Base-by-base conservation (phyloP, 2,888 invertebrate genomes). In the Coremacera marginata region DNA sequence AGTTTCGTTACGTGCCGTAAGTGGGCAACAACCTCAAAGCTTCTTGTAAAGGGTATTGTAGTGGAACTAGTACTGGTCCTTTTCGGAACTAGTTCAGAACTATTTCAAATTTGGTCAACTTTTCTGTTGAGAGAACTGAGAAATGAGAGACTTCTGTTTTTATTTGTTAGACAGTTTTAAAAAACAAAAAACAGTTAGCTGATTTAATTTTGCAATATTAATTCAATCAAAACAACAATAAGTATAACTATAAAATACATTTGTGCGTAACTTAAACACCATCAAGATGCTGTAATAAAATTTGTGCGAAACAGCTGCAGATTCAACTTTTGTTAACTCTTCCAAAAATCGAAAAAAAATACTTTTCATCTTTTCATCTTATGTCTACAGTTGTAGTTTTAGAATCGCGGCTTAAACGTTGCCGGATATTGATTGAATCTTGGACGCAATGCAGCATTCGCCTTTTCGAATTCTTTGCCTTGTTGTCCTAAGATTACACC, bases 391-490 rank as follows among this genome's bases (percentile, higher is more conserved):
- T 2, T 49, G 9, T n/a, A 9, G 14, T 27, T 77, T 81, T 85
- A 89, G 79, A 89, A 89, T 65, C 88, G 85, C 22, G 88, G 86
- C 79, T 89, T 89, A 31, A 88, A 87, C 8, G 83, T 84, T 4
- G 85, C 83, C 73, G 88, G 88, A 82, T 87, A 87, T 79, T 89
- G 89, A 77, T 85, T 86, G 55, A 88, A 88, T 22, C 89, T 85
- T 22, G 89, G 88, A 51, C 89, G 85, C 65, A 89, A 75, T 37
- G 87, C 87, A n/a, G 82, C 85, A 82, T 87, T 87, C 0, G 84
- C 84, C 65, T 88, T 89, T 60, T 87, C 86, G 68, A 86, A 86
- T 16, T 87, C 86, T 55, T 88, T 89, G 16, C 85, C 87, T 4
- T 84, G 76, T 27, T 88, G 85, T 2, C 89, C 89, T 63, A 89